Conservation (phyloP, 2,797 vertebrate genomes). For the Thaleichthys pacificus region DNA sequence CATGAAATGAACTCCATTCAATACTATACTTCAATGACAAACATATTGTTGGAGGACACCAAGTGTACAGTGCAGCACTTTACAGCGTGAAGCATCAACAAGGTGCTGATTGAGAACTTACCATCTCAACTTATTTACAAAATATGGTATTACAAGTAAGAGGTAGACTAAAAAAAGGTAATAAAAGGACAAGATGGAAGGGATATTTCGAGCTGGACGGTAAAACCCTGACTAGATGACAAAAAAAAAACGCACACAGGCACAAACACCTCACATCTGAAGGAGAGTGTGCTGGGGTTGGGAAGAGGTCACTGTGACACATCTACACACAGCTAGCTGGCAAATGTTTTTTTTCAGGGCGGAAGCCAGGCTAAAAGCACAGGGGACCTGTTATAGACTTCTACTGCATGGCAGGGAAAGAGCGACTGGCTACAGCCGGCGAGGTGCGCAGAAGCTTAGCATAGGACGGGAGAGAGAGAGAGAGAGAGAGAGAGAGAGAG, state of each 20-base stretch:
- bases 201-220: not conserved
- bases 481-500: too few species aligned
- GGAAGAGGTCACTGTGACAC: constrained; percentile 10
- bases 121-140: constrained; percentile 5
- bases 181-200: not conserved
- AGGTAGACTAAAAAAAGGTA: too few species aligned
- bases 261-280: constrained; percentile 8
- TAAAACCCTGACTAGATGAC: constrained; percentile 12
- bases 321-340: not conserved
- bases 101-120: not conserved
- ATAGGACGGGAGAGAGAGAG: not conserved
- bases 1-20: not conserved
- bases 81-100: too few species aligned
- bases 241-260: not conserved
- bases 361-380: constrained; percentile 9
- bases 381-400: constrained; percentile 3
- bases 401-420: constrained; percentile 1
- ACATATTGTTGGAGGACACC: not conserved
- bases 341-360: not conserved
- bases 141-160: too few species aligned
- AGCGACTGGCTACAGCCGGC: not conserved
- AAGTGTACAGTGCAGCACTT: constrained; percentile 2
- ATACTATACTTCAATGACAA: not conserved
- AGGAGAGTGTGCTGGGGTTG: not conserved
- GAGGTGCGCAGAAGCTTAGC: not conserved